These are phyloP conservation scores for Poecilobothrus nobilitatus DNA, from an alignment of 2,888 invertebrate species.

Conservation along the genomic window DNA sequence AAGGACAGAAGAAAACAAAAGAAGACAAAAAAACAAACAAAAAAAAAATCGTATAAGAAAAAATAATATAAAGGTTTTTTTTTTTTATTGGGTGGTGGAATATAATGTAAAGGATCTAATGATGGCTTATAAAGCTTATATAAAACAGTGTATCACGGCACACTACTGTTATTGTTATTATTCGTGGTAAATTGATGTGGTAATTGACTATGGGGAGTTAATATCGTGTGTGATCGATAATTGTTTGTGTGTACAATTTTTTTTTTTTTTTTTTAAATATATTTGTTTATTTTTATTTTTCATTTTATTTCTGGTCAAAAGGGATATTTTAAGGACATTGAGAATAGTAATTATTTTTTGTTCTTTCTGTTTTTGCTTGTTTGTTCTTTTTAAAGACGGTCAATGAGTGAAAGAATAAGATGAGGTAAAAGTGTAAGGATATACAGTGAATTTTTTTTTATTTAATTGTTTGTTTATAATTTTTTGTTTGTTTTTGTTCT, in stretches of 20 bases:
- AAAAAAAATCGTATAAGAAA: too few relatives aligned
- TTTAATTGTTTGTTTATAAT: neutral
- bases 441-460: too few relatives aligned
- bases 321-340: neutral
- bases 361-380: too few relatives aligned
- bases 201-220: slow-evolving; percentile 3
- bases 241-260: neutral
- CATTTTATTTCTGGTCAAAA: neutral
- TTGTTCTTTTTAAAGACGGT: neutral
- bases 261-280: neutral
- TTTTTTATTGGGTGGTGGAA: too few relatives aligned
- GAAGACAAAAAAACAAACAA: too few relatives aligned
- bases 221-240: neutral
- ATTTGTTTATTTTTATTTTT: neutral
- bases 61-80: too few relatives aligned
- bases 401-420: neutral
- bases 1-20: too few relatives aligned
- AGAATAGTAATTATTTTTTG: neutral
- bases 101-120: too few relatives aligned
- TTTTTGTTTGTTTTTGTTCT: neutral
- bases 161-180: neutral
- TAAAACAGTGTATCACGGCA: too few relatives aligned
- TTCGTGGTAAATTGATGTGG: slow-evolving; percentile 4
- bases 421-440: neutral
- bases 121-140: too few relatives aligned